These are phyloP conservation scores for Pseudomyrmex dendroicus DNA, from an alignment of 1,140 invertebrate genomes.

Conservation along the genomic window DNA sequence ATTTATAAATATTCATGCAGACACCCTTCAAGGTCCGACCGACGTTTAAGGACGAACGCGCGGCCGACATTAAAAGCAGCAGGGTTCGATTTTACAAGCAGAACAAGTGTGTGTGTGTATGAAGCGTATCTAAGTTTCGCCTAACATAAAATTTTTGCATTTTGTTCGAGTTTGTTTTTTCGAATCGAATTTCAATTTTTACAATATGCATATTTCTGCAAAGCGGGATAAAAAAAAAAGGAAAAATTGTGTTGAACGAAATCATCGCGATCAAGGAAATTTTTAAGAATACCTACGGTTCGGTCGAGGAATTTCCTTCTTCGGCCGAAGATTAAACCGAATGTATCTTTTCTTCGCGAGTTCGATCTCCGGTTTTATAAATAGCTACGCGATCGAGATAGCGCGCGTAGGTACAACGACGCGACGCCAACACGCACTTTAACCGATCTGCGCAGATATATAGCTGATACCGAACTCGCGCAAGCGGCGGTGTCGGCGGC, in stretches of 20 bases:
- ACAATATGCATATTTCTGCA: not conserved
- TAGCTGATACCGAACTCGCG: slow-evolving; percentile 71
- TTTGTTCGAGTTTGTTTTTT: not conserved
- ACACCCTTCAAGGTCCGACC: slow-evolving; percentile 52
- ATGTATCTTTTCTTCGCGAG: slow-evolving; percentile 63
- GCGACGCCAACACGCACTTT: slow-evolving; percentile 56
- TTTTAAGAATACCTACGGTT: slow-evolving; percentile 20
- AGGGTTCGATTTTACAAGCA: not conserved
- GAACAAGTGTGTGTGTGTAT: not conserved
- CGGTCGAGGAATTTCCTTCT: not conserved
- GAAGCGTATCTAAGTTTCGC: too few relatives aligned
- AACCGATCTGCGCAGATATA: slow-evolving; percentile 54
- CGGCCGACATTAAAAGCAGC: slow-evolving; percentile 43
- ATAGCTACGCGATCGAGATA: slow-evolving; percentile 61
- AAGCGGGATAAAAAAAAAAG: not conserved
- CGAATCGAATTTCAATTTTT: not conserved
- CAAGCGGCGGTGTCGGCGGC: slow-evolving; percentile 32
- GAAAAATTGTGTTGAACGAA: not conserved
- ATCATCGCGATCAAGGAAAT: slow-evolving; percentile 14
- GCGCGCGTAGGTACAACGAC: slow-evolving; percentile 43
- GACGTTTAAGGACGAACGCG: slow-evolving; percentile 49
- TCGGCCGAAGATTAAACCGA: slow-evolving; percentile 56
- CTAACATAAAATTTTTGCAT: not conserved
- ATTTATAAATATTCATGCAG: slow-evolving; percentile 67
- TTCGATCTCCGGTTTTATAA: slow-evolving; percentile 70